phyloP scores from a whole-genome alignment of 2,797 vertebrate genomes.

The Sorex maritimensis region DNA sequence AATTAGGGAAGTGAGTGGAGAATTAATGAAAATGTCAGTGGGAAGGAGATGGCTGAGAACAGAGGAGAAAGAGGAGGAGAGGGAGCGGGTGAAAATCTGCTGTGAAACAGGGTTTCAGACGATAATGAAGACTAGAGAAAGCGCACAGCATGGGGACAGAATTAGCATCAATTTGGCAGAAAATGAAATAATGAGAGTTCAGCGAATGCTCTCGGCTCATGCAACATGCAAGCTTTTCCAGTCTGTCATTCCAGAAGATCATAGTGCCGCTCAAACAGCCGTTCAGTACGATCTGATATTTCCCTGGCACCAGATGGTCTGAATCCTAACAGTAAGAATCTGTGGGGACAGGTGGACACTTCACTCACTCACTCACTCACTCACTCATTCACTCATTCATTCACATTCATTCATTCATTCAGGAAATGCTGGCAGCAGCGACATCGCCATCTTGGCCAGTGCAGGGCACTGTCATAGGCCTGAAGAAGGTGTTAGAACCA shows the following conservation, averaged over 20 bases:
- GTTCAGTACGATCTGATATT: background rate
- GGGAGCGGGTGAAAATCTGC: background rate
- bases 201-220: slow-evolving; percentile 49
- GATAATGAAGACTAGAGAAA: slow-evolving; percentile 13
- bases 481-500: background rate
- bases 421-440: slow-evolving; percentile 1
- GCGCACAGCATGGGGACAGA: slow-evolving; percentile 46
- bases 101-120: slow-evolving; percentile 51
- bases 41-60: slow-evolving; percentile 13
- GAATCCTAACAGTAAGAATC: background rate
- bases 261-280: background rate
- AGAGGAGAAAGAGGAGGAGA: slow-evolving; percentile 7
- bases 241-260: slow-evolving; percentile 48
- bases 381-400: background rate
- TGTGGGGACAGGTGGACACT: background rate
- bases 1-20: background rate
- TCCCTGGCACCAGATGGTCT: background rate
- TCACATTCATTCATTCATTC: slow-evolving; percentile 24
- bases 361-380: background rate
- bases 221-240: slow-evolving; percentile 24
- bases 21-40: slow-evolving; percentile 29
- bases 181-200: slow-evolving; percentile 70
- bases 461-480: background rate
- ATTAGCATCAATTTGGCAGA: slow-evolving; percentile 64
- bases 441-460: background rate